Evolutionary conservation across 2,888 invertebrate species (phyloP).

Genomic region (Apodemia zela): DNA sequence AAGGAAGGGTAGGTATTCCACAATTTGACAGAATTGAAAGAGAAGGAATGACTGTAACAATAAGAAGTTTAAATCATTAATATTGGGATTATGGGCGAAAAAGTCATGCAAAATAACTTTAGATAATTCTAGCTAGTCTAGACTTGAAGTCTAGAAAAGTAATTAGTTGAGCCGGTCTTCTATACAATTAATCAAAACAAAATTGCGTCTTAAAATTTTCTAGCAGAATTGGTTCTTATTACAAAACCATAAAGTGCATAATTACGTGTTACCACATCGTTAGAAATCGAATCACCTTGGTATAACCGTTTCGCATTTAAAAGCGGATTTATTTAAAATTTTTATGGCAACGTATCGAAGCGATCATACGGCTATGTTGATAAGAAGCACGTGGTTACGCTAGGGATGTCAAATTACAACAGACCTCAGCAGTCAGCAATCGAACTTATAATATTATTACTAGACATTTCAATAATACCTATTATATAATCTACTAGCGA

Average conservation of each 20-base stretch:
- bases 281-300: slow-evolving; percentile 29
- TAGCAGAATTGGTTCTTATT: background rate
- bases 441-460: background rate
- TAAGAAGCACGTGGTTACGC: slow-evolving; percentile 34
- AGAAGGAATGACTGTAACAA: too few relatives aligned
- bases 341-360: slow-evolving; percentile 60
- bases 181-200: background rate
- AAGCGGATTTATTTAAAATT: slow-evolving; percentile 42
- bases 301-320: slow-evolving; percentile 29
- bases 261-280: background rate
- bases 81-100: too few relatives aligned
- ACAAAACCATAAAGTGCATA: background rate
- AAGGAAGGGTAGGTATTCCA: too few relatives aligned
- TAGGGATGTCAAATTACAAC: slow-evolving; percentile 1
- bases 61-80: too few relatives aligned
- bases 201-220: background rate
- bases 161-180: background rate
- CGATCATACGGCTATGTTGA: slow-evolving; percentile 50
- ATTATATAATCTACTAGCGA: too few relatives aligned
- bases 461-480: too few relatives aligned
- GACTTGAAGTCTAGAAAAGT: slow-evolving; percentile 7
- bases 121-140: background rate
- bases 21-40: too few relatives aligned
- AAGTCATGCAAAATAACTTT: too few relatives aligned
- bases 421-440: background rate